Evolutionary conservation across 2,797 vertebrate species (phyloP), one percentile per base, ranked within the genome.

Genomic region (Mycteria americana): DNA sequence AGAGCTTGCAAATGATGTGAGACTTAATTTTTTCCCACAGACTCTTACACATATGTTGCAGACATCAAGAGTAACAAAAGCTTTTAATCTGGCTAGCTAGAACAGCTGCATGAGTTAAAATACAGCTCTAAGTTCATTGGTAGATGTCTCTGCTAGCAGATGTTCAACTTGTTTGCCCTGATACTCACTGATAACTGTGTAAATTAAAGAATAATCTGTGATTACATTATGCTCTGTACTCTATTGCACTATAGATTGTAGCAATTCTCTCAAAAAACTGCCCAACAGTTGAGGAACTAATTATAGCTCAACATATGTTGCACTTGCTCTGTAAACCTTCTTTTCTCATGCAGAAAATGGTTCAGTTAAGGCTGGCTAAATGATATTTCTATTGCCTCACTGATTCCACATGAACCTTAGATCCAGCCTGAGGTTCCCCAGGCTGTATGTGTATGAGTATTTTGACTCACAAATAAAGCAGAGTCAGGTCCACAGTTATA

Each of bases 11-110:
- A 88, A 89, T 81, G 30, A 97, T 95, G 69, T 96, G 97, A 92
- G 64, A 93, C 50, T 72, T 85, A 50, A 5, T 83, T 95, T 95
- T 95, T 97, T 97, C 97, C 96, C 97, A 97, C 96, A 97, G 95
- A 64, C 91, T 50, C 72, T 85, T 75, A 94, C 85, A 93, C 88
- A 80, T 50, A 53, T 78, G 57, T 83, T 94, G 81, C 78, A 96
- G 87, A 89, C 39, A 93, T 95, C 93, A 86, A 65, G 81, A 89
- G 43, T 59, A 89, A 95, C 46, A 74, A 89, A 93, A 85, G 53
- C 19, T 19, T 94, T 93, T 93, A 88, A 93, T 88, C 72, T 67
- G 64, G 21, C 39, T 87, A 64, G 64, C 64, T 78, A 72, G 57
- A 25, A 78, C 93, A 96, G 84, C 88, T 92, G 86, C 68, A 51